A percentile compares a stretch with the other conserved stretches of the same genome.
phyloP scores from a whole-genome alignment of 2,888 invertebrate species.

The Azorinus chamasolen region DNA sequence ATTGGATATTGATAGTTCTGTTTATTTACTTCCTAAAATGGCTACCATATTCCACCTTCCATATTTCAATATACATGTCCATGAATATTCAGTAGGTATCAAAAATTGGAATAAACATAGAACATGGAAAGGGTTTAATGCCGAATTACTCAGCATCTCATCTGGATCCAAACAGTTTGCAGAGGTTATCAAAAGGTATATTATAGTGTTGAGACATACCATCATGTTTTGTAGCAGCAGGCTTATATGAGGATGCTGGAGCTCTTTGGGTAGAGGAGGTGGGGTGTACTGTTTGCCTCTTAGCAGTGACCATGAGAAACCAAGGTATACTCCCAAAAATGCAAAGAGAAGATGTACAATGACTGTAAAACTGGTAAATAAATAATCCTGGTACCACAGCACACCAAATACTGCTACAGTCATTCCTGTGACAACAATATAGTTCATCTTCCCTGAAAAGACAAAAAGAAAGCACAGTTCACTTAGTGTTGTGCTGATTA shows the following conservation, averaged over 20 bases:
- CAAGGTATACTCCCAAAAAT: slow-evolving; percentile 69
- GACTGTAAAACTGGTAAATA: slow-evolving; percentile 65
- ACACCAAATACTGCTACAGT: slow-evolving; percentile 57
- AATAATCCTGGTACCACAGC: slow-evolving; percentile 65
- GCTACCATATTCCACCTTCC: too few species aligned
- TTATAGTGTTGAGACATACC: too few species aligned
- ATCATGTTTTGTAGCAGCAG: slow-evolving; percentile 76
- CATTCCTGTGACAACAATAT: slow-evolving; percentile 40
- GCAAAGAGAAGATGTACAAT: slow-evolving; percentile 53
- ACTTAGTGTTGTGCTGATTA: too few species aligned
- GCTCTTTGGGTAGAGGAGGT: slow-evolving; percentile 50
- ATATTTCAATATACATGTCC: too few species aligned
- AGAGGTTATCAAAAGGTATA: too few species aligned
- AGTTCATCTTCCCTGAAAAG: slow-evolving; percentile 13
- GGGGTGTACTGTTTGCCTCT: slow-evolving; percentile 77
- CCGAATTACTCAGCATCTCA: too few species aligned
- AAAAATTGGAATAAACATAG: too few species aligned
- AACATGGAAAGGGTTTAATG: too few species aligned
- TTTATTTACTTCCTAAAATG: too few species aligned
- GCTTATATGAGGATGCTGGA: slow-evolving; percentile 56
- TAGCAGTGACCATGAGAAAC: slow-evolving; percentile 76
- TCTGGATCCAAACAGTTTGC: too few species aligned
- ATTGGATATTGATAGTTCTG: too few species aligned
- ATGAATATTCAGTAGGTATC: too few species aligned
- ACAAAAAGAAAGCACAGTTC: neutral